These are phyloP conservation scores for Abscondita cerata DNA, from an alignment of 2,888 invertebrate species.

Conservation along the genomic window DNA sequence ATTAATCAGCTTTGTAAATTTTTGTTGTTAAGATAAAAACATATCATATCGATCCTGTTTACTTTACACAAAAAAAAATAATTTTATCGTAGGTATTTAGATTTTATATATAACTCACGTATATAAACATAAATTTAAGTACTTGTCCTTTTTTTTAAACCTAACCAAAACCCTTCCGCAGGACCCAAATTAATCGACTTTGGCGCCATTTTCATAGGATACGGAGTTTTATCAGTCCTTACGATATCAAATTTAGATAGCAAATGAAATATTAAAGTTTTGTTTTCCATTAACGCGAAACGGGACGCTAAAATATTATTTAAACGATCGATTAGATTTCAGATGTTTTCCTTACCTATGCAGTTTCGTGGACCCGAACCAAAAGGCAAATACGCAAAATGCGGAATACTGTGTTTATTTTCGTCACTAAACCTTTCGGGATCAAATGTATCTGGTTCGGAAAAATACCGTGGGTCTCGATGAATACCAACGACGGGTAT, in stretches of 20 bases:
- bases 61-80: too few species aligned
- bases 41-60: too few species aligned
- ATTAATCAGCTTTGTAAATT: too few species aligned
- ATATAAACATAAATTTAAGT: too few species aligned
- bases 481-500: conserved; percentile 58
- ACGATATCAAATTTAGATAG: conserved; percentile 49
- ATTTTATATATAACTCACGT: too few species aligned
- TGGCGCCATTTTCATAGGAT: conserved; percentile 46
- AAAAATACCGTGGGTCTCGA: conserved; percentile 63
- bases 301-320: conserved; percentile 47
- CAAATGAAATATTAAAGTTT: conserved; percentile 54
- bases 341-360: conserved; percentile 51
- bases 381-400: conserved; percentile 63
- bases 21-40: too few species aligned
- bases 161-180: conserved; percentile 50
- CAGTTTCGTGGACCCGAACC: conserved; percentile 58
- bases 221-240: conserved; percentile 36
- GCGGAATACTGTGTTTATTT: conserved; percentile 60
- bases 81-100: too few species aligned
- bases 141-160: conserved; percentile 18
- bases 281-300: conserved; percentile 57
- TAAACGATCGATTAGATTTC: neutral
- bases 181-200: conserved; percentile 54
- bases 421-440: conserved; percentile 64
- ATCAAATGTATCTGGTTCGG: conserved; percentile 62